phyloP scores from a whole-genome alignment of 2,797 vertebrate species.

The Coendou prehensilis region DNA sequence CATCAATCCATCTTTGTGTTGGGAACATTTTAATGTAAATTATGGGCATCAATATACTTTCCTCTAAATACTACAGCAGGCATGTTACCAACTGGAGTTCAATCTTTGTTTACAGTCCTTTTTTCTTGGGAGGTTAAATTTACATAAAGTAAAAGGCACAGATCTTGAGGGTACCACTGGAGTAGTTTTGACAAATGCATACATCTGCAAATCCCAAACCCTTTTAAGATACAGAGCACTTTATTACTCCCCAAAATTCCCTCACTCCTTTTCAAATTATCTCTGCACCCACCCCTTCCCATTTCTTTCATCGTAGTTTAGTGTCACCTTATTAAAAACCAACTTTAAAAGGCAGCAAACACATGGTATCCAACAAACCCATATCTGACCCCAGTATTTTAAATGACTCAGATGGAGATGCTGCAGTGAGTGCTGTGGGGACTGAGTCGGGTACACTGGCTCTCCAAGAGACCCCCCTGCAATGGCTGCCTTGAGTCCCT shows the following conservation, averaged over 20 bases:
- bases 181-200: neutral
- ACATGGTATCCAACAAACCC: neutral
- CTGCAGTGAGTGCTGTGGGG: rapidly evolving
- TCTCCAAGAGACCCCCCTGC: neutral
- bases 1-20: neutral
- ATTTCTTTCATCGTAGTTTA: neutral
- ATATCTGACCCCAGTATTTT: neutral
- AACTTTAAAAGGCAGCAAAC: conserved; percentile 15
- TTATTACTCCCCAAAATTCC: neutral
- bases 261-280: neutral
- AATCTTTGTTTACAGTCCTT: neutral
- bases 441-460: neutral
- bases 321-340: conserved; percentile 40
- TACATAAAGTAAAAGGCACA: neutral
- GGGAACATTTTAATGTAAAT: neutral
- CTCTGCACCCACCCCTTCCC: neutral
- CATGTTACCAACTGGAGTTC: neutral
- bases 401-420: neutral
- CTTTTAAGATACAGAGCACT: neutral
- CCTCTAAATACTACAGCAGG: neutral
- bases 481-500: neutral
- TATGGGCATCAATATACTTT: neutral
- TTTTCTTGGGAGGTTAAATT: conserved; percentile 15
- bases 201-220: neutral
- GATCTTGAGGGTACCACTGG: neutral